Base-by-base conservation (phyloP, 2,797 vertebrate species). In the Oceanodroma leucorhoa region DNA sequence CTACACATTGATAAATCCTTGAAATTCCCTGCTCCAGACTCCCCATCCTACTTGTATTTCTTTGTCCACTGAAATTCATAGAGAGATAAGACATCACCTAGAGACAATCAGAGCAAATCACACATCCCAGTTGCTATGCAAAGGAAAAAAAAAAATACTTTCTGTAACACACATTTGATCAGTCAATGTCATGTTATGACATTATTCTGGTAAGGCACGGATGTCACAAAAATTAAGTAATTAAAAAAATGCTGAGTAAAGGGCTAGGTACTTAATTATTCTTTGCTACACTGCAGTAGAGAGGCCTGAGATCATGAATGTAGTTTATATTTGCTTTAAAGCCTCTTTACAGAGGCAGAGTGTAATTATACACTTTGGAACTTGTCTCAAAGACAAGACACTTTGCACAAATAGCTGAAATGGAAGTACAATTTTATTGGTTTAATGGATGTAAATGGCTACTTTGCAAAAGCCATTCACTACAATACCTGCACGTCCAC, bases 401-500 rank as follows among this genome's bases (percentile, higher is more conserved):
- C 24, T 62, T 26, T 29, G 34, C 53, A 80, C 10, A 80, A 77
- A 53, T 29, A 12, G 6, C 69, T 86, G 23, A 71, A 83, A 69
- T 1, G 6, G 1, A 78, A 90, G 32, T 27, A 38, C 11, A 82
- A 3, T 12, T 54, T 38, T 71, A 50, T 7, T 54, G 12, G 15
- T 67, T 83, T 76, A 48, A 89, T 3, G 4, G 64, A 70, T 58
- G 51, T 24, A 53, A 90, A 24, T 1, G 5, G 32, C 1, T 22
- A 18, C 53, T 77, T 43, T 21, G 34, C 71, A 84, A 85, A 85
- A 55, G 79, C 30, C 36, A 70, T 30, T 64, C 73, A 41, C 70
- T 14, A 41, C 32, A 67, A 18, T 98, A 99, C 99, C 99, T 98
- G 99, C 99, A 11, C 99, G 99, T 4, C 99, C 99, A 41, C 99